Percentiles rank a stretch among this genome's conserved stretches.
phyloP scores from a whole-genome alignment of 2,888 invertebrate species.

The Halictus ligatus region DNA sequence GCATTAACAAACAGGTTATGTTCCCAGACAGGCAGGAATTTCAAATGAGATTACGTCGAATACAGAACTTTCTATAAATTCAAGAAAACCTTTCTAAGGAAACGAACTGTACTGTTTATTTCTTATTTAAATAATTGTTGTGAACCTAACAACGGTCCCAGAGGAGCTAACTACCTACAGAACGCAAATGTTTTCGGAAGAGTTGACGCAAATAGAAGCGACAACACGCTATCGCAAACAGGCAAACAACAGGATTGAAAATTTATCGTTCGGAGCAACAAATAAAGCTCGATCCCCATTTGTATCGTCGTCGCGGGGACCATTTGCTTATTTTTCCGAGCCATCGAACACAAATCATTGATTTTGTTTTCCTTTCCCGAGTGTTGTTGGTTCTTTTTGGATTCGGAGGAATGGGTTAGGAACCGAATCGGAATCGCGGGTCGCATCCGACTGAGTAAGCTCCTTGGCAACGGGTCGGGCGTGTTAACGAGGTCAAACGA shows the following conservation, averaged over 20 bases:
- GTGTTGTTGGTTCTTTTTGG: not conserved
- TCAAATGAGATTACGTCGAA: not conserved
- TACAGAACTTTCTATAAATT: not conserved
- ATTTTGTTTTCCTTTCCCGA: not conserved
- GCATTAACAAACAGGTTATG: not conserved
- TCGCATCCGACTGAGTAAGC: not conserved
- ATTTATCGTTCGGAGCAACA: not conserved
- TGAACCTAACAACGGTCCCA: not conserved
- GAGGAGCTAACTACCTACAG: not conserved
- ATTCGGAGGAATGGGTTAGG: not conserved
- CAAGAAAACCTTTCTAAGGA: not conserved
- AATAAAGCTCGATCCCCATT: not conserved
- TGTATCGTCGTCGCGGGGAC: not conserved
- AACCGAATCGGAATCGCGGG: not conserved
- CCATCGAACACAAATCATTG: not conserved
- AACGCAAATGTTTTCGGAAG: not conserved
- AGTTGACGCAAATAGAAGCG: not conserved
- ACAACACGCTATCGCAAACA: not conserved
- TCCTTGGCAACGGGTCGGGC: conserved; percentile 33
- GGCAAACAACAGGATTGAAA: not conserved
- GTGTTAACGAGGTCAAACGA: conserved; percentile 52
- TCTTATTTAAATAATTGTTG: not conserved
- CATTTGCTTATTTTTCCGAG: not conserved
- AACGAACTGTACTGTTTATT: not conserved
- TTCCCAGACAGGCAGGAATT: not conserved